Evolutionary conservation across 2,888 invertebrate genomes (phyloP).

Genomic region (Zonitis immaculata): DNA sequence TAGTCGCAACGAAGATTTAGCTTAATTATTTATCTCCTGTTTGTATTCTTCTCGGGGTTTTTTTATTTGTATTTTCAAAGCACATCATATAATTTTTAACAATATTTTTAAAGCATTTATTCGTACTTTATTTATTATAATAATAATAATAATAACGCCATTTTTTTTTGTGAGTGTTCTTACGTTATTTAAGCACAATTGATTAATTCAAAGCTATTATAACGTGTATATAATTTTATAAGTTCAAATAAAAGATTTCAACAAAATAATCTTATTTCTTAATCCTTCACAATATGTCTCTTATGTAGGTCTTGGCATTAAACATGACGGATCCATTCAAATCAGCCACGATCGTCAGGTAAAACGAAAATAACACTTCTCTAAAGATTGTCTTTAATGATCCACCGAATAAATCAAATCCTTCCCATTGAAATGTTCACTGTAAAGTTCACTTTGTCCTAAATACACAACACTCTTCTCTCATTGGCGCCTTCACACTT

Average conservation of each 20-base stretch:
- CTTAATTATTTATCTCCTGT: conserved; percentile 12
- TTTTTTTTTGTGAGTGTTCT: neutral
- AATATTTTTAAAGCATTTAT: neutral
- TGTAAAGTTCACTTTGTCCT: too few relatives aligned
- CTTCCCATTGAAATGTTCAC: too few relatives aligned
- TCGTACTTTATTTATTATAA: neutral
- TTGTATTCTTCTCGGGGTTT: neutral
- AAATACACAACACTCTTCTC: too few relatives aligned
- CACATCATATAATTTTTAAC: neutral
- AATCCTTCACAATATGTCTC: too few relatives aligned
- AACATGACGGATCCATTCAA: too few relatives aligned
- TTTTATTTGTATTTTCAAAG: neutral
- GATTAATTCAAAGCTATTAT: neutral
- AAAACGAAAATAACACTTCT: too few relatives aligned
- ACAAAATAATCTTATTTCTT: neutral
- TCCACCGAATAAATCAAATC: too few relatives aligned
- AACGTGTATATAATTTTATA: conserved; percentile 1
- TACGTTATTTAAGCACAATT: neutral
- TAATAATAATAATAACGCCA: neutral
- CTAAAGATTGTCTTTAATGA: too few relatives aligned
- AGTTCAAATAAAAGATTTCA: neutral
- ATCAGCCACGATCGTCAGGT: too few relatives aligned
- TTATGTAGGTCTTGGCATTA: too few relatives aligned
- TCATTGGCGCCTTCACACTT: too few relatives aligned
- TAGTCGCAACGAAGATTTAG: conserved; percentile 25